Conservation (phyloP, 92 coral and sea anemone species). For the Paramuricea clavata region DNA sequence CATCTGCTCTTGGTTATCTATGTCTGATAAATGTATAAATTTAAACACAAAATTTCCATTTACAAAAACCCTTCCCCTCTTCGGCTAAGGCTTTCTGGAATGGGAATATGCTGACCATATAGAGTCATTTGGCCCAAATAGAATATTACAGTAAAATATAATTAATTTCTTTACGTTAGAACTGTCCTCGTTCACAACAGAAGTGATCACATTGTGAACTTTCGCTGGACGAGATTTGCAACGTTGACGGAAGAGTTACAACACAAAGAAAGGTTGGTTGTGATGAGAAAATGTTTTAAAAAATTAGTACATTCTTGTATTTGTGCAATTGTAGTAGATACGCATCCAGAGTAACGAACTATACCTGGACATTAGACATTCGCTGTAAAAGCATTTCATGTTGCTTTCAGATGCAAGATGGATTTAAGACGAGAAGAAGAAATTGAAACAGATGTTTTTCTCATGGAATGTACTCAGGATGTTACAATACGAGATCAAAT, state of each 20-base stretch:
- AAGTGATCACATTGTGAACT: slow-evolving; percentile 91
- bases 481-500: slow-evolving; percentile 91
- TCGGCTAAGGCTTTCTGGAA: not conserved
- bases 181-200: slow-evolving; percentile 86
- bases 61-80: too few species aligned
- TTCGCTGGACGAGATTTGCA: slow-evolving; percentile 97
- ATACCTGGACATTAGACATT: too few species aligned
- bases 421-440: slow-evolving; percentile 87
- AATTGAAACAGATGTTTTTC: slow-evolving; percentile 84
- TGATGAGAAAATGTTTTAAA: not conserved
- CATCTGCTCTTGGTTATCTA: too few species aligned
- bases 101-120: too few species aligned
- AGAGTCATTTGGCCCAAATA: too few species aligned
- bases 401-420: slow-evolving; percentile 72
- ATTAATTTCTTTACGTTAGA: slow-evolving; percentile 57
- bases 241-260: slow-evolving; percentile 88
- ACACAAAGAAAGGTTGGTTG: slow-evolving; percentile 84
- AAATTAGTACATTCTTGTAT: not conserved
- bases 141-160: too few species aligned
- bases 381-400: too few species aligned
- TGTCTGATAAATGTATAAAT: too few species aligned
- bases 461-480: slow-evolving; percentile 88
- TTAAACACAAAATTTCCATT: too few species aligned
- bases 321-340: too few species aligned
- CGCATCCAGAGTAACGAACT: too few species aligned